Evolutionary conservation across 2,113 vertebrate genomes (phyloP), one percentile per base, ranked within the genome.

Genomic region (Pygathrix nemaeus): DNA sequence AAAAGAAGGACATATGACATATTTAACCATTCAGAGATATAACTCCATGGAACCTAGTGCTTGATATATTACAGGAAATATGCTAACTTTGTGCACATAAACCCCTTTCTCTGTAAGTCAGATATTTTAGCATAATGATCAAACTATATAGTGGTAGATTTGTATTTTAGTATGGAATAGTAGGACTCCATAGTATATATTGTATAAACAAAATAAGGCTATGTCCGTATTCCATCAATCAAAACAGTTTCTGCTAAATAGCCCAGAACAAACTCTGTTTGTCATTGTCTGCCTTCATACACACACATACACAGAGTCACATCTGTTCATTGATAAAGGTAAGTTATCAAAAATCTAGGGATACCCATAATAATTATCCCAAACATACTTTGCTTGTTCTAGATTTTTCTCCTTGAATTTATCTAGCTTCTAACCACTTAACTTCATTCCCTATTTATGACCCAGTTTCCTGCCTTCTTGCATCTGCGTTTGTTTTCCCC

Each of bases 141-240:
- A 88, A 88, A 45, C 23, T 76, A 20, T 30, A 88, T 1, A 90
- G 32, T 73, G 50, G 70, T 30, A 12, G 25, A 85, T 48, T 95
- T 92, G 57, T 82, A 48, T 82, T 97, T 97, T 92, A 80, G 52
- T 92, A 92, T 92, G 40, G 40, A 50, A 91, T 70, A 59, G 3
- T 61, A 50, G 38, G 48, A 86, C 32, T 88, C 78, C 16, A 84
- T 2, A 43, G 20, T 10, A 76, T 45, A 82, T 6, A 83, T 3
- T 82, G 2, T 27, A 90, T 12, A 45, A 17, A 82, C 10, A 83
- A 94, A 96, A 52, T 38, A 45, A 75, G 48, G 13, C 17, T 81
- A 78, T 6, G 79, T 45, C 38, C 16, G 3, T 40, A 64, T 61
- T 94, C 57, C 38, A 94, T 55, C 27, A 82, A 40, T 61, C 30